These are phyloP conservation scores for Microctonus hyperodae DNA, from an alignment of 2,888 invertebrate species.

Conservation along the genomic window DNA sequence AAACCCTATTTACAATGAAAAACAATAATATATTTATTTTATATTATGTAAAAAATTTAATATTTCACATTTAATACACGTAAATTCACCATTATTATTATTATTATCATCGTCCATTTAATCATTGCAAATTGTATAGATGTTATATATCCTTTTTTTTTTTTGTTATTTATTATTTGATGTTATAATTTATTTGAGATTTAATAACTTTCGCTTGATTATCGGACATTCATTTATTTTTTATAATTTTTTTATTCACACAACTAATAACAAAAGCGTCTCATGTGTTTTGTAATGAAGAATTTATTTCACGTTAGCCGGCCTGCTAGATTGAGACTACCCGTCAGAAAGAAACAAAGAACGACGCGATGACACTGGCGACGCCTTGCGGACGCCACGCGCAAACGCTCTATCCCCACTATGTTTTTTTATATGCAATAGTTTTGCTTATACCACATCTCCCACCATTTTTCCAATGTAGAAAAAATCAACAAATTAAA, in stretches of 20 bases:
- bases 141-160: neutral
- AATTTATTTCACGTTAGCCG: constrained; percentile 35
- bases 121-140: too few species aligned
- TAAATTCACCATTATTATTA: too few species aligned
- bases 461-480: neutral
- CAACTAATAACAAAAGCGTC: constrained; percentile 25
- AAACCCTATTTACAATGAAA: neutral
- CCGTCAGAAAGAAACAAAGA: constrained; percentile 57
- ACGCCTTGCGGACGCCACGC: constrained; percentile 41
- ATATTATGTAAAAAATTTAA: neutral
- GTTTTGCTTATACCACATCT: neutral
- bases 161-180: neutral
- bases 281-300: constrained; percentile 22
- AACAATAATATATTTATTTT: neutral
- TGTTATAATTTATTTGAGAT: neutral
- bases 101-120: constrained; percentile 3
- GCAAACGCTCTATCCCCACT: constrained; percentile 17
- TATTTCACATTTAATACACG: neutral
- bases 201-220: neutral
- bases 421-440: neutral
- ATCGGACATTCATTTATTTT: too few species aligned
- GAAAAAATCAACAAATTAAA: too few species aligned
- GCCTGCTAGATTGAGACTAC: constrained; percentile 27
- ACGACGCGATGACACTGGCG: constrained; percentile 56
- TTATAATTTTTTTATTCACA: too few species aligned